Evolutionary conservation across 2,797 vertebrate genomes (phyloP).

Genomic region (Agapornis canus): DNA sequence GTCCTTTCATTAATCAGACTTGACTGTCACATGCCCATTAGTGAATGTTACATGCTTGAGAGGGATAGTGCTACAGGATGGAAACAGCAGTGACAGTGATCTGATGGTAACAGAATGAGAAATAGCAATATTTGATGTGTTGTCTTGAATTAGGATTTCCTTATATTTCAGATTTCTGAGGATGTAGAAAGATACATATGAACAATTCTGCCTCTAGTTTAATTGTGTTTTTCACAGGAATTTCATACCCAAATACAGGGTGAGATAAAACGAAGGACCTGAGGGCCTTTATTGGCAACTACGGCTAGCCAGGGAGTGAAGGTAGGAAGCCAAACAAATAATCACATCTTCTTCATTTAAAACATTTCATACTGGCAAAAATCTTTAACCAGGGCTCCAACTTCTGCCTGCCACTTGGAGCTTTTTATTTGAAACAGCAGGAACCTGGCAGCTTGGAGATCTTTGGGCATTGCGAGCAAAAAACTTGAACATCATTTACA

Average conservation of each 20-base stretch:
- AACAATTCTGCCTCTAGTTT: background rate
- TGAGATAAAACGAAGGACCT: background rate
- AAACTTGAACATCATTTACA: constrained; percentile 55
- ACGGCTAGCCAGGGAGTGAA: background rate
- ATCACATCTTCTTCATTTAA: constrained; percentile 57
- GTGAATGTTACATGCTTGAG: background rate
- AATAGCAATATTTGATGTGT: background rate
- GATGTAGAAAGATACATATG: background rate
- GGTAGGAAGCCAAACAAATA: constrained; percentile 30
- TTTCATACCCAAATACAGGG: background rate
- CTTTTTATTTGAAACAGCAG: constrained; percentile 67
- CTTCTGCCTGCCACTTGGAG: constrained; percentile 58
- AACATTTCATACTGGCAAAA: constrained; percentile 56
- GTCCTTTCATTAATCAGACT: background rate
- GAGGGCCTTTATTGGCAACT: background rate
- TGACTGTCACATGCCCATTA: background rate
- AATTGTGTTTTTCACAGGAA: background rate
- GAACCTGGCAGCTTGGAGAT: constrained; percentile 58
- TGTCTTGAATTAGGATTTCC: background rate
- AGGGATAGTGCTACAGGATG: background rate
- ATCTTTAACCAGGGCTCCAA: constrained; percentile 58
- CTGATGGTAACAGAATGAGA: background rate
- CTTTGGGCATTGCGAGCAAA: background rate
- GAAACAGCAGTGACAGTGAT: background rate
- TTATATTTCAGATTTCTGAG: background rate